Evolutionary conservation across 92 coral and sea anemone species (phyloP).

Genomic region (Desmophyllum pertusum): DNA sequence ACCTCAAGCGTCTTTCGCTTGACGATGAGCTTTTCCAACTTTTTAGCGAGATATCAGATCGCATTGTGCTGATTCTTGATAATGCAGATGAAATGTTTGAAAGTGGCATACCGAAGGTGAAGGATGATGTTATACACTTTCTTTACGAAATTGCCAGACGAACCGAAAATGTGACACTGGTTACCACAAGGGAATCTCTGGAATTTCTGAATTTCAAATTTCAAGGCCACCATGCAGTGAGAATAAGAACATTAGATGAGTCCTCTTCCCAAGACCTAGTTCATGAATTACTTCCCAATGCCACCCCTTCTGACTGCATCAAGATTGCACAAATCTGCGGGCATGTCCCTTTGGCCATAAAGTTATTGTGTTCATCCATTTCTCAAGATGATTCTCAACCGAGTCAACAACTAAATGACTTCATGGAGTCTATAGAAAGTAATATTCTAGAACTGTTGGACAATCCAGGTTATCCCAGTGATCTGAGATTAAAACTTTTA

Average conservation of each 20-base stretch:
- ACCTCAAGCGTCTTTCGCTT: not conserved
- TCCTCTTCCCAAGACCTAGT: not conserved
- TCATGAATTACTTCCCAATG: not conserved
- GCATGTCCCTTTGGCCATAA: conserved; percentile 39
- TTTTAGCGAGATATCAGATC: not conserved
- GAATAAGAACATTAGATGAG: not conserved
- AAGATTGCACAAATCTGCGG: conserved; percentile 19
- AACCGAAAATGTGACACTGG: not conserved
- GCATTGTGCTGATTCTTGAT: not conserved
- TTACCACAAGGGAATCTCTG: conserved; percentile 17
- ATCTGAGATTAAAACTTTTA: not conserved
- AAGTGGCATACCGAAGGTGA: not conserved
- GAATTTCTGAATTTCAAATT: conserved; percentile 1
- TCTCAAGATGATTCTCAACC: not conserved
- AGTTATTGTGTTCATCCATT: conserved; percentile 13
- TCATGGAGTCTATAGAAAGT: not conserved
- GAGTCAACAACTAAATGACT: not conserved
- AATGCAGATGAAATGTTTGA: not conserved
- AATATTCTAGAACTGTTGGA: not conserved
- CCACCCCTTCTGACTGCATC: not conserved
- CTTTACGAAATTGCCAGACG: not conserved
- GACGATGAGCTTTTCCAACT: not conserved
- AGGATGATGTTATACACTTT: not conserved
- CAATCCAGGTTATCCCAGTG: not conserved
- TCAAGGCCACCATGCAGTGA: not conserved